These are phyloP conservation scores for Oxyteleia sp. DNA, from an alignment of 2,888 invertebrate genomes.

Conservation along the genomic window DNA sequence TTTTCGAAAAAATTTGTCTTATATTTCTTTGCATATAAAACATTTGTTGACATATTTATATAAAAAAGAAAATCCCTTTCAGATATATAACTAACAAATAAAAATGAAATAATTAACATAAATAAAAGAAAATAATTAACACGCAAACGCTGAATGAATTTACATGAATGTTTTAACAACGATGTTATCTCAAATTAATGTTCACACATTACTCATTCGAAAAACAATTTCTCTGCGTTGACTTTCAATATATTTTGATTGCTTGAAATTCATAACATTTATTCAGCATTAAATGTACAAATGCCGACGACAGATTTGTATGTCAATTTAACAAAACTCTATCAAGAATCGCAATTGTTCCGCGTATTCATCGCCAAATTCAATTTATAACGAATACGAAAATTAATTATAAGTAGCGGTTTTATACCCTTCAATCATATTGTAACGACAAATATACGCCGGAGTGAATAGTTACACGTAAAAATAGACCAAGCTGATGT, in stretches of 20 bases:
- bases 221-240: not conserved
- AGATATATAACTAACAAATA: slow-evolving; percentile 8
- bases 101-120: slow-evolving; percentile 1
- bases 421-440: not conserved
- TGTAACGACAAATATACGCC: no score
- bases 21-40: no score
- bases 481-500: not conserved
- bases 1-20: no score
- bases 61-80: no score
- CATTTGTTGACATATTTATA: no score
- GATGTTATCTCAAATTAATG: no score
- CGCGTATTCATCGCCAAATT: not conserved
- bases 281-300: not conserved
- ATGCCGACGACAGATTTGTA: not conserved
- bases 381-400: not conserved
- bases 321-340: not conserved
- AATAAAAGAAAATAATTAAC: no score
- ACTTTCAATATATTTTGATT: not conserved
- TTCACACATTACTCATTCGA: not conserved
- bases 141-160: no score
- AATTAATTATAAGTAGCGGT: not conserved
- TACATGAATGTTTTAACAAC: no score
- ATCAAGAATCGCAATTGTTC: not conserved
- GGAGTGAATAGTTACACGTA: no score
- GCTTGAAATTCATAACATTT: not conserved